phyloP scores from a whole-genome alignment of 2,797 vertebrate genomes.

The Microctenopoma stevenorrisi region DNA sequence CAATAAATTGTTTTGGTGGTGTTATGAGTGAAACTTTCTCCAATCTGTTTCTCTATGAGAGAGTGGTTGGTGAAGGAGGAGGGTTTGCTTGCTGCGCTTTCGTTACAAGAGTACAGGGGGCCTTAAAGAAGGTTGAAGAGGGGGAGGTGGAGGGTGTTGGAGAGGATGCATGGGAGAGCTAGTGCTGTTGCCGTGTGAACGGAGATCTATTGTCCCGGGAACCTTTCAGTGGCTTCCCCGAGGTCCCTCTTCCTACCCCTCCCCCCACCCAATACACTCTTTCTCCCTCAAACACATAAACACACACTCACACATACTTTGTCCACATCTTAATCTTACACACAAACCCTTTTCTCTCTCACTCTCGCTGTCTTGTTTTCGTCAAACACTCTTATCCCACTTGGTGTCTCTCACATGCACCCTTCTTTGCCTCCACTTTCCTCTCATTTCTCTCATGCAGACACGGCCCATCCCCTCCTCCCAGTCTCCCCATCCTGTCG shows the following conservation, averaged over 20 bases:
- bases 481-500: conserved; percentile 11
- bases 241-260: conserved; percentile 78
- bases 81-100: conserved; percentile 61
- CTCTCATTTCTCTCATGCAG: conserved; percentile 55
- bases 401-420: conserved; percentile 34
- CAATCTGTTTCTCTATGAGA: conserved; percentile 31
- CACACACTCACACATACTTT: conserved; percentile 28
- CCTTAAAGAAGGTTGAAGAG: conserved; percentile 69
- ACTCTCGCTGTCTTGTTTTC: conserved; percentile 40
- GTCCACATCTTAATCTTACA: conserved; percentile 45
- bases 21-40: conserved; percentile 23
- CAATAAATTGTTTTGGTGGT: conserved; percentile 12
- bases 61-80: conserved; percentile 58
- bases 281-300: conserved; percentile 33
- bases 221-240: conserved; percentile 86
- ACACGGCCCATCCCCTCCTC: conserved; percentile 21
- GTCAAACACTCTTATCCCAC: conserved; percentile 42
- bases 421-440: conserved; percentile 47
- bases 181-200: conserved; percentile 87
- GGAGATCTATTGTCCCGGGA: conserved; percentile 85
- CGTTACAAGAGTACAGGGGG: conserved; percentile 66
- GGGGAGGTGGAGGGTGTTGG: conserved; percentile 49
- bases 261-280: conserved; percentile 62
- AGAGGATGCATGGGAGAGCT: conserved; percentile 83
- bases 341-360: conserved; percentile 37